A percentile compares a stretch with the other conserved stretches of the same genome.
Conservation (phyloP, 2,888 invertebrate species). For the Eupithecia inturbata region DNA sequence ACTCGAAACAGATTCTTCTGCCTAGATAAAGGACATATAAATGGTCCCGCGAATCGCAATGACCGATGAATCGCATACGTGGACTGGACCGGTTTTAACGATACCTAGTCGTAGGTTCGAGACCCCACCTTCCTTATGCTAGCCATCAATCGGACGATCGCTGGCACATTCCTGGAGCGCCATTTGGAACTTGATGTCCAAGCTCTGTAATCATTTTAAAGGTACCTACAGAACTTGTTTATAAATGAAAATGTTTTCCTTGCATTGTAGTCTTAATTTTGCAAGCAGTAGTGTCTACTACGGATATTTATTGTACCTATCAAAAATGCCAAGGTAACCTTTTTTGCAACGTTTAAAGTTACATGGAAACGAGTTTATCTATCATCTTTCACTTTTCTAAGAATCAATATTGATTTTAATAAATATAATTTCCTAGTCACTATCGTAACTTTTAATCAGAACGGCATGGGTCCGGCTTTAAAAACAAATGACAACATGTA, state of each 20-base stretch:
- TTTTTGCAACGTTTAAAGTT: background rate
- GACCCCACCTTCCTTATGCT: slow-evolving; percentile 53
- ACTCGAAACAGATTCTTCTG: slow-evolving; percentile 20
- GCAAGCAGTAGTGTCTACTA: background rate
- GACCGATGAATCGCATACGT: slow-evolving; percentile 53
- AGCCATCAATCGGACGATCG: slow-evolving; percentile 32
- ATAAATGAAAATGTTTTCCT: background rate
- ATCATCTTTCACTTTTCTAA: background rate
- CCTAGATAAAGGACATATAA: slow-evolving; percentile 39
- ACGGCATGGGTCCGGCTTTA: background rate
- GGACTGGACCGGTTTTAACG: slow-evolving; percentile 68
- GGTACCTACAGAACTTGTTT: slow-evolving; percentile 6
- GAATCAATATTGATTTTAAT: background rate
- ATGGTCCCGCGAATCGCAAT: slow-evolving; percentile 34
- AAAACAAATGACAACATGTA: slow-evolving; percentile 18
- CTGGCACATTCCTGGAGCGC: slow-evolving; percentile 23
- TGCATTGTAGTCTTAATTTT: background rate
- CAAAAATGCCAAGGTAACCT: background rate
- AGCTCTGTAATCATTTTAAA: background rate
- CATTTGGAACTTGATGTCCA: slow-evolving; percentile 25
- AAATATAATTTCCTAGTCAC: background rate
- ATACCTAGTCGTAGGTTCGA: slow-evolving; percentile 60
- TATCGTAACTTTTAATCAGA: background rate
- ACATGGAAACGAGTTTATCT: background rate
- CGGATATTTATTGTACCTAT: background rate